Percentiles rank a stretch among this genome's conserved stretches.
These are phyloP conservation scores for Regulus satrapa DNA, from an alignment of 2,113 vertebrate species.

Conservation along the genomic window DNA sequence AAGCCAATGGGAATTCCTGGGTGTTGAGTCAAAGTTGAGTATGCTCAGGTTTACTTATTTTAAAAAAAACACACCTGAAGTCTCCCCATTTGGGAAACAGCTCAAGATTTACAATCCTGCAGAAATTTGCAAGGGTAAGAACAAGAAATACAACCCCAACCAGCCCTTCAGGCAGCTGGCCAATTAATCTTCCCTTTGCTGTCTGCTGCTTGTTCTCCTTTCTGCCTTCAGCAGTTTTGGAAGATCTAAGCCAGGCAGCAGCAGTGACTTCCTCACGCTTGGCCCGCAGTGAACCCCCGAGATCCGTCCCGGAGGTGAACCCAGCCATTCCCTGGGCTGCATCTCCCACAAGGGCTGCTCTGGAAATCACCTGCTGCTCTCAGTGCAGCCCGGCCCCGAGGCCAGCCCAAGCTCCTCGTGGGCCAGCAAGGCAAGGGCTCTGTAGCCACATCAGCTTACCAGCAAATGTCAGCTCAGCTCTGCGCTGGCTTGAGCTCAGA, in stretches of 20 bases:
- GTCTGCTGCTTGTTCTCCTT: slow-evolving; percentile 44
- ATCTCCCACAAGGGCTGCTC: not conserved
- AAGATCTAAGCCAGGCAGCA: slow-evolving; percentile 38
- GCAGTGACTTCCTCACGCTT: slow-evolving; percentile 1
- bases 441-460: not conserved
- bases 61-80: slow-evolving; percentile 56
- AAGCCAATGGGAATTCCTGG: slow-evolving; percentile 46
- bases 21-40: slow-evolving; percentile 45
- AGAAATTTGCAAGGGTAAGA: slow-evolving; percentile 49
- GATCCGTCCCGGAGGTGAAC: not conserved
- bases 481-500: accelerated
- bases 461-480: not conserved
- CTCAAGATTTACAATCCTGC: slow-evolving; percentile 59
- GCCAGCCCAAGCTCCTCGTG: accelerated
- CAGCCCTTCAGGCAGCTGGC: slow-evolving; percentile 30
- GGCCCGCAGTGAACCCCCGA: slow-evolving; percentile 36
- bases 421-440: accelerated
- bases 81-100: slow-evolving; percentile 48
- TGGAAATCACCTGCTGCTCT: not conserved
- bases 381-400: accelerated
- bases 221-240: slow-evolving; percentile 52
- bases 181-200: slow-evolving; percentile 60
- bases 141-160: slow-evolving; percentile 63
- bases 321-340: not conserved
- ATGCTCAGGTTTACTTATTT: slow-evolving; percentile 41